Evolutionary conservation across 2,113 vertebrate genomes (phyloP), one percentile per base, ranked within the genome.

Genomic region (Callopanchax toddi): DNA sequence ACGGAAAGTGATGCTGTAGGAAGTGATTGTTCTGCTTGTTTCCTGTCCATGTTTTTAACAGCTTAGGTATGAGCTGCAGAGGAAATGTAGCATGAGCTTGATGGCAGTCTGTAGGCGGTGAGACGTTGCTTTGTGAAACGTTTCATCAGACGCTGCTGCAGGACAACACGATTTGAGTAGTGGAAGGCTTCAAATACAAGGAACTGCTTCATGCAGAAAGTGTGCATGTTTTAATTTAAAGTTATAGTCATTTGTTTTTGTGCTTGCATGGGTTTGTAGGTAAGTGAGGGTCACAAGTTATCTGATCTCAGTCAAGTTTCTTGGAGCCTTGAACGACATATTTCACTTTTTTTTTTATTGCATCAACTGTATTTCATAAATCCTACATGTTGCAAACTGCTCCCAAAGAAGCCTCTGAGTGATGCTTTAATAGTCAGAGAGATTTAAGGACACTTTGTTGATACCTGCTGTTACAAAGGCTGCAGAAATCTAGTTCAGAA

Each of bases 21-120:
- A 88, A 84, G 65, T 76, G 78, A 79, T 76, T 43, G 18, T 36
- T 6, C 23, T 16, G 45, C 42, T 65, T 42, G 65, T 59, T 89
- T 89, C 86, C 86, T 89, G 78, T 72, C 73, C 57, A 43, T 64
- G 76, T 58, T 71, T 71, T 57, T 20, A 70, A 63, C 56, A 63
- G 46, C 29, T 66, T 60, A 13, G 13, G 37, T 44, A 42, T 9
- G 22, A 32, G 39, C 21, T 62, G 57, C 25, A 50, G 37, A 57
- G 70, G 71, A 86, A 71, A 68, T 42, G 18, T 49, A 23, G 45
- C 43, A 8, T 3, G 12, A 59, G 29, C 18, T 52, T 4, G 18
- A 20, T 29, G 21, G 34, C 43, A 52, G 60, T 40, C 53, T 16
- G 44, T 66, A 15, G 21, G 4, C 17, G 23, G 50, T 2, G 13